These are phyloP conservation scores for Drosophila insularis DNA, from an alignment of 1,140 invertebrate genomes.

Conservation along the genomic window DNA sequence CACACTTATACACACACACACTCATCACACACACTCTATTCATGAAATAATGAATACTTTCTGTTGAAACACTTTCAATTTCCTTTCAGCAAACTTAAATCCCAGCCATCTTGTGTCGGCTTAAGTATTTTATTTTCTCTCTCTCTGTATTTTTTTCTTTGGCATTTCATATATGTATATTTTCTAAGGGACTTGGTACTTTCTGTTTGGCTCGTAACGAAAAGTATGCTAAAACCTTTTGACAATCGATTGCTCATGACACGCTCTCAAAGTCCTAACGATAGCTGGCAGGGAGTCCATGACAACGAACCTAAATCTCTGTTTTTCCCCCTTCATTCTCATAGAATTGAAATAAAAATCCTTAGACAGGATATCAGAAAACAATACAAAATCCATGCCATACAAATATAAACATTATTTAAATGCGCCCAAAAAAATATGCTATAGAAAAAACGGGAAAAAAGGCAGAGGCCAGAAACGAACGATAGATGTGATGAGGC, in stretches of 20 bases:
- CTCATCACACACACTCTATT: not conserved
- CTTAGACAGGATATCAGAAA: conserved; percentile 54
- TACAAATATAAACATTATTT: conserved; percentile 72
- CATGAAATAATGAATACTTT: conserved; percentile 2
- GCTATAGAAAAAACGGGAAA: conserved; percentile 45
- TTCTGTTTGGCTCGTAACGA: conserved; percentile 32
- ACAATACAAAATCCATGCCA: conserved; percentile 67
- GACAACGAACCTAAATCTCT: conserved; percentile 39
- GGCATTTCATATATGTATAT: not conserved
- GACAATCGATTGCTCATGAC: conserved; percentile 36
- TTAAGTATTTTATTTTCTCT: not conserved
- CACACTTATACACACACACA: not conserved
- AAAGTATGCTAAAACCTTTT: conserved; percentile 50
- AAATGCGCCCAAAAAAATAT: conserved; percentile 70
- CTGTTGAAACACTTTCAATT: conserved; percentile 2
- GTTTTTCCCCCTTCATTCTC: conserved; percentile 6
- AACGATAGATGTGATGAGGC: not conserved
- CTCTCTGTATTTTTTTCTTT: too few relatives aligned
- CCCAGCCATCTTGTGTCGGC: not conserved
- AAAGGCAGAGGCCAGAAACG: not conserved
- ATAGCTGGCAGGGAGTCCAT: not conserved
- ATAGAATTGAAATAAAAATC: conserved; percentile 8
- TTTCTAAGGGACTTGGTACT: not conserved
- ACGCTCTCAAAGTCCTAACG: conserved; percentile 41
- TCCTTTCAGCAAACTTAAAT: not conserved